Percentiles rank a stretch among this genome's conserved stretches.
These are phyloP conservation scores for Cyclophora albipunctata DNA, from an alignment of 2,888 invertebrate species.

Conservation along the genomic window DNA sequence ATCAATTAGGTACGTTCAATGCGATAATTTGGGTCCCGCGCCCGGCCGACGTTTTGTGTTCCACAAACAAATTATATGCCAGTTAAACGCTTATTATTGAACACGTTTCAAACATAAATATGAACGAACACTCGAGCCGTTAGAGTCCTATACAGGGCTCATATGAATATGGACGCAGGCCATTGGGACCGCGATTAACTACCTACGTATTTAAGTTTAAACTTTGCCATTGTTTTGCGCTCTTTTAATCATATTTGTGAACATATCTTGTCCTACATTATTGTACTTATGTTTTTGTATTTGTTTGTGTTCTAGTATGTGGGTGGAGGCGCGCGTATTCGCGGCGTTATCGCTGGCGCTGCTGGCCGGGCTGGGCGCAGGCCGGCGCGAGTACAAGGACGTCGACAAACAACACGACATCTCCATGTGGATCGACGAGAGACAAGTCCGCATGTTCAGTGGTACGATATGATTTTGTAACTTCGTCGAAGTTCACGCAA, in stretches of 20 bases:
- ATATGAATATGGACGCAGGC: too few relatives aligned
- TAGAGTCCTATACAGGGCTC: too few relatives aligned
- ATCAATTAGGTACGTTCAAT: conserved; percentile 73
- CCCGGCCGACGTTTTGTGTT: conserved; percentile 37
- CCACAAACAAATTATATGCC: conserved; percentile 63
- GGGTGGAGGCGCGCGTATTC: conserved; percentile 53
- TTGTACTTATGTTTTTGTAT: too few relatives aligned
- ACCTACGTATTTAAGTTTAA: too few relatives aligned
- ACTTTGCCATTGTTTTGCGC: too few relatives aligned
- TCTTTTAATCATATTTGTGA: too few relatives aligned
- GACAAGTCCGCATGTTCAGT: conserved; percentile 93
- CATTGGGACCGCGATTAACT: too few relatives aligned
- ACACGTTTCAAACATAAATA: conserved; percentile 24
- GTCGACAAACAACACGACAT: conserved; percentile 74
- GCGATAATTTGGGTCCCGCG: conserved; percentile 56
- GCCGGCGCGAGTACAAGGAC: conserved; percentile 57
- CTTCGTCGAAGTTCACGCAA: conserved; percentile 26
- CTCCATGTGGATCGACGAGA: conserved; percentile 92
- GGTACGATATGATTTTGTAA: conserved; percentile 71
- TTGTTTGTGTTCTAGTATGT: conserved; percentile 44
- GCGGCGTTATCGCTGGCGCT: conserved; percentile 57
- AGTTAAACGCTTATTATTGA: conserved; percentile 56
- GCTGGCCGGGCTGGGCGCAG: conserved; percentile 54
- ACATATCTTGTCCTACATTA: too few relatives aligned
- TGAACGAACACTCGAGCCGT: too few relatives aligned